A percentile compares a stretch with the other conserved stretches of the same genome.
These are phyloP conservation scores for Brachionus rotundiformis DNA, from an alignment of 1,140 invertebrate species.

Conservation along the genomic window DNA sequence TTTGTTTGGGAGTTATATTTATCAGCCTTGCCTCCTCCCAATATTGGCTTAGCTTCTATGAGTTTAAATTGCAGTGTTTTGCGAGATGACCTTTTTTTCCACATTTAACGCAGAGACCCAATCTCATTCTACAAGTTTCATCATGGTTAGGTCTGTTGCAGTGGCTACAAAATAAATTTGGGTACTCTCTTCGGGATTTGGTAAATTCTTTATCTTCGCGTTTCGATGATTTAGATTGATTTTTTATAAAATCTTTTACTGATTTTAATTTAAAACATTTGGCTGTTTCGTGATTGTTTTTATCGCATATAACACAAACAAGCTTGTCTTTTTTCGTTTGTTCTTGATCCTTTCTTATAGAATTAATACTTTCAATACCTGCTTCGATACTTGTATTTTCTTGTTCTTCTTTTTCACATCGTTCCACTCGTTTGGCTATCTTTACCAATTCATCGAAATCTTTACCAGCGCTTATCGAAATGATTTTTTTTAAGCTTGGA, in stretches of 20 bases:
- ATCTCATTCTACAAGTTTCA: neutral
- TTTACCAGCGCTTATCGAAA: neutral
- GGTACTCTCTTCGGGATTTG: neutral
- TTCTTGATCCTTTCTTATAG: neutral
- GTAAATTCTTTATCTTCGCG: neutral
- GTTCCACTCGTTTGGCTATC: neutral
- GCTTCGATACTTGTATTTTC: neutral
- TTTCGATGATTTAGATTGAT: neutral
- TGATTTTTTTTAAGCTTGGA: neutral
- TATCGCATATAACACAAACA: neutral
- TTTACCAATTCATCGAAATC: slow-evolving; percentile 7
- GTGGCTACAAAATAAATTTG: neutral
- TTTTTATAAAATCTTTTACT: slow-evolving; percentile 25
- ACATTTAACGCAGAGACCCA: slow-evolving; percentile 4
- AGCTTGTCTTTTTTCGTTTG: neutral
- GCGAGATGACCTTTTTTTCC: neutral
- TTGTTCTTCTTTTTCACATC: slow-evolving; percentile 11
- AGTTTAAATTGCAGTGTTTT: slow-evolving; percentile 19
- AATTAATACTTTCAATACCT: neutral
- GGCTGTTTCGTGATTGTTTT: slow-evolving; percentile 21
- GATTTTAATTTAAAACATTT: slow-evolving; percentile 22
- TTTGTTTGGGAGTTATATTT: neutral
- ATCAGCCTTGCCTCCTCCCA: neutral
- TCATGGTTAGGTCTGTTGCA: neutral
- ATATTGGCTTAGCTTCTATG: neutral